These are phyloP conservation scores for Ctenochaetus hawaiiensis DNA, from an alignment of 2,797 vertebrate genomes.

Conservation along the genomic window DNA sequence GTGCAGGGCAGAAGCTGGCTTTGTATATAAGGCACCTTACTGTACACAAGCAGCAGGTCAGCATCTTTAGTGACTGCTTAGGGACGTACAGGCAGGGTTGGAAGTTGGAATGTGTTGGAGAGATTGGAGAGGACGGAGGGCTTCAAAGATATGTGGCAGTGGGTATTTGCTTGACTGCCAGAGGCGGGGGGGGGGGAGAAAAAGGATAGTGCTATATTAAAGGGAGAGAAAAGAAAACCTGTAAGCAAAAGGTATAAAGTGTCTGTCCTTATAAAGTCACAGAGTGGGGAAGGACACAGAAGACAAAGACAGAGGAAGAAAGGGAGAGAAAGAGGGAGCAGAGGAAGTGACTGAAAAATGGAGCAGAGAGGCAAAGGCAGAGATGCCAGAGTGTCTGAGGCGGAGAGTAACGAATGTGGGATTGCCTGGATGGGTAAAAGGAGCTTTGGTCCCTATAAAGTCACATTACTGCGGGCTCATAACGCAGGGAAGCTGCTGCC, in stretches of 20 bases:
- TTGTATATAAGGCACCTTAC: slow-evolving; percentile 7
- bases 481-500: slow-evolving; percentile 74
- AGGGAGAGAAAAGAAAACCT: slow-evolving; percentile 33
- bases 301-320: slow-evolving; percentile 10
- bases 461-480: slow-evolving; percentile 66
- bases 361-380: slow-evolving; percentile 25
- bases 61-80: slow-evolving; percentile 25
- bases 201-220: slow-evolving; percentile 24
- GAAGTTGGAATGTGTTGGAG: neutral
- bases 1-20: neutral
- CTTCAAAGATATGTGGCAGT: slow-evolving; percentile 19
- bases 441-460: slow-evolving; percentile 68
- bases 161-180: slow-evolving; percentile 27
- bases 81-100: neutral
- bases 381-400: slow-evolving; percentile 18
- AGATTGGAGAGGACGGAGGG: slow-evolving; percentile 1
- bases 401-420: slow-evolving; percentile 39
- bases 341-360: slow-evolving; percentile 46
- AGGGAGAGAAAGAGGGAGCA: neutral
- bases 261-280: slow-evolving; percentile 37
- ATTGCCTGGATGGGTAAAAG: slow-evolving; percentile 58
- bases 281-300: slow-evolving; percentile 30
- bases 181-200: slow-evolving; percentile 4
- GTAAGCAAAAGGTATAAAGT: slow-evolving; percentile 44
- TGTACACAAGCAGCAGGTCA: slow-evolving; percentile 9